Evolutionary conservation across 2,113 vertebrate genomes (phyloP).

Genomic region (Dicentrarchus labrax): DNA sequence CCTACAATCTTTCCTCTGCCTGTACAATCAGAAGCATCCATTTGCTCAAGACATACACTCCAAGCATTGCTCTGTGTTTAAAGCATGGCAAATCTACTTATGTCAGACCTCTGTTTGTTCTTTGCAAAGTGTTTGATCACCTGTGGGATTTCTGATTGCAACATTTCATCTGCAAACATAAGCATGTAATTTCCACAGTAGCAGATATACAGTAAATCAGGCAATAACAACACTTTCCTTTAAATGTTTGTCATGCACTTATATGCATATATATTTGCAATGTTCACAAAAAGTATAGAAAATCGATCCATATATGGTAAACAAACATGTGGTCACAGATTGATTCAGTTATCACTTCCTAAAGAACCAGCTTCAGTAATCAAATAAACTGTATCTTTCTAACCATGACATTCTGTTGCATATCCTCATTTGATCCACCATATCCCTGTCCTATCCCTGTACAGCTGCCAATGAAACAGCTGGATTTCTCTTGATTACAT

Average conservation of each 20-base stretch:
- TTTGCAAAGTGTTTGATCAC: conserved; percentile 74
- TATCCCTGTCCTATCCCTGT: background rate
- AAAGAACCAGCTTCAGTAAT: background rate
- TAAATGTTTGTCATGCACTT: background rate
- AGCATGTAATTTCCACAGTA: conserved; percentile 20
- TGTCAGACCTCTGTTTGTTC: conserved; percentile 67
- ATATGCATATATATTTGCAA: conserved; percentile 6
- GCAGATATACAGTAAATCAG: background rate
- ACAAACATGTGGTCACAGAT: background rate
- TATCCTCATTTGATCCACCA: conserved; percentile 23
- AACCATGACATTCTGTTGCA: conserved; percentile 3
- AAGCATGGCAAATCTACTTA: conserved; percentile 23
- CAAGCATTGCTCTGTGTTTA: conserved; percentile 43
- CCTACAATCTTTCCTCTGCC: conserved; percentile 19
- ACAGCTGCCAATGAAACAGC: conserved; percentile 48
- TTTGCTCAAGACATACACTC: conserved; percentile 35
- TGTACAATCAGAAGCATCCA: conserved; percentile 26
- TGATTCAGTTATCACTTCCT: background rate
- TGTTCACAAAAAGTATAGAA: conserved; percentile 3
- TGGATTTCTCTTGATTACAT: conserved; percentile 64
- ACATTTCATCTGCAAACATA: conserved; percentile 73
- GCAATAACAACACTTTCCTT: conserved; percentile 26
- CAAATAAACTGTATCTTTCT: background rate
- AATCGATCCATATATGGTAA: background rate
- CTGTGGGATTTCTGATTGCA: conserved; percentile 69